Conservation (phyloP, 2,113 vertebrate species). For the Brachyhypopomus gauderio region DNA sequence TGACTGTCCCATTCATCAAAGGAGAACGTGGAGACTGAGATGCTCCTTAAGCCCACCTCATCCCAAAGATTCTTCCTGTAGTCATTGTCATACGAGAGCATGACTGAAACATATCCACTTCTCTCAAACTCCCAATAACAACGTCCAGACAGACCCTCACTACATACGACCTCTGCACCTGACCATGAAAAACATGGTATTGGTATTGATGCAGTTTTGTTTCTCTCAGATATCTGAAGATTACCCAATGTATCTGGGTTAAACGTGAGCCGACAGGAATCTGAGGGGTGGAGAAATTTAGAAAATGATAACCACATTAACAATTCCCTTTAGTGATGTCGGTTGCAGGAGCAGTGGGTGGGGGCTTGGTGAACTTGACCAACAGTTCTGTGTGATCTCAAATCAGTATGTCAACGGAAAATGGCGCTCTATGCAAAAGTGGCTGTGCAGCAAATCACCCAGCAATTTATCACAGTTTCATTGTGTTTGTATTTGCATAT, state of each 20-base stretch:
- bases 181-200: neutral
- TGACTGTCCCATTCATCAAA: neutral
- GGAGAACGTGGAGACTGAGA: neutral
- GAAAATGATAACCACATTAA: neutral
- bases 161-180: constrained; percentile 20
- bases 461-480: no score
- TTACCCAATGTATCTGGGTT: constrained; percentile 28
- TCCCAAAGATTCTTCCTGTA: neutral
- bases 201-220: constrained; percentile 18
- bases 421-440: no score
- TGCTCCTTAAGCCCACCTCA: constrained; percentile 6
- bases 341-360: no score
- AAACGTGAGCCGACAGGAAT: constrained; percentile 34
- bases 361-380: no score
- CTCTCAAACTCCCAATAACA: constrained; percentile 41
- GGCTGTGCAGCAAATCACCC: no score
- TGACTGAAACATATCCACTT: neutral
- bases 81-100: constrained; percentile 18
- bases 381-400: no score
- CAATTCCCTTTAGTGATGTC: no score
- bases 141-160: constrained; percentile 16
- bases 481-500: neutral
- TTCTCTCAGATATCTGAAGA: constrained; percentile 13
- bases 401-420: no score
- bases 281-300: neutral